Evolutionary conservation across 2,888 invertebrate genomes (phyloP), one percentile per base, ranked within the genome.

Genomic region (Odiellus spinosus): DNA sequence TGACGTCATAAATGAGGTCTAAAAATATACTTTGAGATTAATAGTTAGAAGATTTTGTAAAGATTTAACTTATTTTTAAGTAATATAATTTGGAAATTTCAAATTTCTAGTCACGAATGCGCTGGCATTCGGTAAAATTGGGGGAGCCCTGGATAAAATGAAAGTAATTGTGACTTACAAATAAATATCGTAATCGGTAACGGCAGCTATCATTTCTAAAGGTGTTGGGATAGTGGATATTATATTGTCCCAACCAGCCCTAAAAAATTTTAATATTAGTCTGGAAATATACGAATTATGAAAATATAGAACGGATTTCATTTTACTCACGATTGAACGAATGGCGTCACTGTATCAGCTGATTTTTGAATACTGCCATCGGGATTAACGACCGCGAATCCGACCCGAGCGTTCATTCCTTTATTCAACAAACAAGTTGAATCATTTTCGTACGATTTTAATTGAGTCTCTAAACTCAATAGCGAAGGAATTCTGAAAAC

Each of bases 401-500:
- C 61, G 2, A 65, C 74, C 66, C 61, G 74, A 73, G 62, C 71
- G 77, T 63, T 79, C 60, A 33, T 72, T 72, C 51, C 49, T 18
- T 44, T 41, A 10, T 40, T 32, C 21, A 48, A 40, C 12, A 44
- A 44, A 11, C 51, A 46, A 2, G 49, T 17, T 6, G 26, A 35
- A 15, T 32, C 34, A 12, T 32, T 19, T 20, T 48, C 36, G 47
- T 47, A 19, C 20, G 43, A 1, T 44, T 42, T 44, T 34, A 43
- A 44, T 47, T 47, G 38, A 6, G 42, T 21, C 32, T 41, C 50
- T 34, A 71, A 58, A 50, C 66, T 60, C 45, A 64, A 60, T 14
- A 71, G 51, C 17, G 82, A 84, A 34, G 83, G 81, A 62, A 84
- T 73, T 47, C 87, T 69, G 1, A 78, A 75, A 0, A 82, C 76